A percentile compares a stretch with the other conserved stretches of the same genome.
Evolutionary conservation across 2,797 vertebrate genomes (phyloP).

Genomic region (Hippopotamyrus pictus): DNA sequence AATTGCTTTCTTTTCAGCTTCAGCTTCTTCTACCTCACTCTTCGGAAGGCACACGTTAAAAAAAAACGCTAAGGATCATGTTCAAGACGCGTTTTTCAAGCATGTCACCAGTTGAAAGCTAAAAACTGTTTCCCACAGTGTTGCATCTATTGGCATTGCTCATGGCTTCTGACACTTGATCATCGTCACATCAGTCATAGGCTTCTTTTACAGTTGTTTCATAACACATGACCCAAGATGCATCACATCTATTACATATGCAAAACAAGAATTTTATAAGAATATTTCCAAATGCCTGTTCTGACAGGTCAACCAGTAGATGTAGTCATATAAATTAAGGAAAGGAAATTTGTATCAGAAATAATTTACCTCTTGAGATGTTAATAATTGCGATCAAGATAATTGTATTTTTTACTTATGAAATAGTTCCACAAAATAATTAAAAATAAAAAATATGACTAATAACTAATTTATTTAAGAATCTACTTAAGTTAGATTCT

Average conservation of each 20-base stretch:
- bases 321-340: neutral
- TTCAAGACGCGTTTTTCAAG: neutral
- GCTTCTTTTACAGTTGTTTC: neutral
- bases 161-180: neutral
- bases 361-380: neutral
- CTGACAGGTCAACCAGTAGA: constrained; percentile 14
- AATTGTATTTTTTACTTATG: neutral
- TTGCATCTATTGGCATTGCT: neutral
- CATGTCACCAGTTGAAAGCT: neutral
- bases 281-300: neutral
- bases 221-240: neutral
- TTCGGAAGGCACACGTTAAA: neutral
- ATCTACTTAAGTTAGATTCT: constrained; percentile 36
- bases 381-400: neutral
- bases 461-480: constrained; percentile 27
- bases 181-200: neutral
- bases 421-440: neutral
- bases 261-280: neutral
- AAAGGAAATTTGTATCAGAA: neutral
- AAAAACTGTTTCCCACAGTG: neutral
- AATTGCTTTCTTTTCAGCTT: neutral
- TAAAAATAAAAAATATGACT: neutral
- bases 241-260: neutral
- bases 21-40: neutral
- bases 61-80: neutral